A percentile compares a stretch with the other conserved stretches of the same genome.
Conservation (phyloP, 2,797 vertebrate genomes). For the Borostomias antarcticus region DNA sequence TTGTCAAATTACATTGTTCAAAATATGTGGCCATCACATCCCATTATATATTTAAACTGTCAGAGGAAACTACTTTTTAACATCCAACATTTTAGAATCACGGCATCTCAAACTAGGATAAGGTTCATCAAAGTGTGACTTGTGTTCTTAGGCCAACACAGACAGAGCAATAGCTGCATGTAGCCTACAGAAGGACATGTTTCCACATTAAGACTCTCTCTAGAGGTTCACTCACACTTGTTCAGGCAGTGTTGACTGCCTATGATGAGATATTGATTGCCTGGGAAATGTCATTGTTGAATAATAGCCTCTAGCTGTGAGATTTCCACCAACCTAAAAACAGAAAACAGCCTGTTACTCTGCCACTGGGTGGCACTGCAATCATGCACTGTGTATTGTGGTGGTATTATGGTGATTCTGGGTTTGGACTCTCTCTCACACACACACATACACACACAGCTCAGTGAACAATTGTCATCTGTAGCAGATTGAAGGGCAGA, state of each 20-base stretch:
- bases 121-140: no score
- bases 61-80: background rate
- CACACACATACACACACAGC: constrained; percentile 6
- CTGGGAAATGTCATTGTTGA: constrained; percentile 66
- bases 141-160: no score
- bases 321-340: constrained; percentile 13
- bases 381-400: constrained; percentile 11
- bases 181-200: constrained; percentile 3
- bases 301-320: constrained; percentile 34
- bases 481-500: constrained; percentile 30
- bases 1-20: no score
- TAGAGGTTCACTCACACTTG: constrained; percentile 18
- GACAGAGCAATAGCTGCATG: background rate
- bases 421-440: background rate
- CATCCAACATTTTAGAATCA: background rate
- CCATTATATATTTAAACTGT: background rate
- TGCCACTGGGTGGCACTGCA: constrained; percentile 36
- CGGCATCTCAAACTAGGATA: no score
- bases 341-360: no score
- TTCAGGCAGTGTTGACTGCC: constrained; percentile 66
- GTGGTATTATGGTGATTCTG: background rate
- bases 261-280: constrained; percentile 75
- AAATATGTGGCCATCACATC: background rate
- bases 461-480: constrained; percentile 17
- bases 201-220: background rate